Conservation (phyloP, 2,797 vertebrate species). For the Pachyuromys duprasi region DNA sequence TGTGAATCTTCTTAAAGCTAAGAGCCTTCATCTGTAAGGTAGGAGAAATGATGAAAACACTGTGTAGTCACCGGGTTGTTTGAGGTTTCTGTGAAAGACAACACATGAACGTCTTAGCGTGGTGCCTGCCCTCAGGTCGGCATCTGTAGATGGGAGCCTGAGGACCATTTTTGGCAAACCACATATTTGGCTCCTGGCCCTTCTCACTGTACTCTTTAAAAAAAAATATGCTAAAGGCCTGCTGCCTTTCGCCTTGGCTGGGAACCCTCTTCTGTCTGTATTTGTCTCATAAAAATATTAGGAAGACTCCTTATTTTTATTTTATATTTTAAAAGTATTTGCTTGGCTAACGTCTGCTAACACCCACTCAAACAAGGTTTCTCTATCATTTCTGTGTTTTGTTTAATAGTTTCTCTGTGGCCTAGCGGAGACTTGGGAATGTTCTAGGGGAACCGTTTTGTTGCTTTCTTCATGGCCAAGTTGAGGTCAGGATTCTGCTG, state of each 20-base stretch:
- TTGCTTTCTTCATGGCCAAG: conserved; percentile 28
- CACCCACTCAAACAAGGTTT: conserved; percentile 68
- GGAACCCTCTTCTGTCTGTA: not conserved
- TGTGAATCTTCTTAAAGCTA: not conserved
- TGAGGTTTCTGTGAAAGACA: not conserved
- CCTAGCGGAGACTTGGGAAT: conserved; percentile 26
- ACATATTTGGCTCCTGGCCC: conserved; percentile 2
- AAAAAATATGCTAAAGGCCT: conserved; percentile 41
- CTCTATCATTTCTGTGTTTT: conserved; percentile 47
- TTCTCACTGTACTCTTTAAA: conserved; percentile 38
- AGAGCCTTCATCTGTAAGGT: conserved; percentile 38
- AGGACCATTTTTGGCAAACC: conserved; percentile 51
- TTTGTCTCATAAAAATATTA: conserved; percentile 67
- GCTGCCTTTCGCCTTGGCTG: conserved; percentile 17
- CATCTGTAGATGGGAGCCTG: conserved; percentile 21
- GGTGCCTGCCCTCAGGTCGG: not conserved
- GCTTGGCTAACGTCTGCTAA: conserved; percentile 69
- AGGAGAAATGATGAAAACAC: not conserved
- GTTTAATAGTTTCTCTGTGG: conserved; percentile 58
- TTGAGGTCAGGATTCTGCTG: conserved; percentile 38
- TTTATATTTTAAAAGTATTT: conserved; percentile 65
- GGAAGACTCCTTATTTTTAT: conserved; percentile 49
- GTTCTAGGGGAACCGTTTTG: not conserved
- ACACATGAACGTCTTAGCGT: not conserved
- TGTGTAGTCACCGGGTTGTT: not conserved